These are phyloP conservation scores for Drosophila melanosoma DNA, from an alignment of 2,888 invertebrate species.

Conservation along the genomic window DNA sequence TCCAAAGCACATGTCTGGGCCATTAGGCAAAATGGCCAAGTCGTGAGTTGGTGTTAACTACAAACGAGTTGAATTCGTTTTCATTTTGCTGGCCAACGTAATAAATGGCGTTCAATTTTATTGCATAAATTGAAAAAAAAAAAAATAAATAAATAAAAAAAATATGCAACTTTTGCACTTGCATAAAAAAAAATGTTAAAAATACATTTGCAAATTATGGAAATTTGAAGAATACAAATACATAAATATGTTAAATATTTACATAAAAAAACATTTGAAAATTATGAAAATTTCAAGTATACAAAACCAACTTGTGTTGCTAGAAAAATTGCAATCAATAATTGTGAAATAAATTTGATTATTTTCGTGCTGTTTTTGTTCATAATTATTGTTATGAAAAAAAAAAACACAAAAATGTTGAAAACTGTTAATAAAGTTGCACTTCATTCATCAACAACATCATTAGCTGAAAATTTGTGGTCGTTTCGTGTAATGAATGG, in stretches of 20 bases:
- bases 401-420: not conserved
- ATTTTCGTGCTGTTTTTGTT: not conserved
- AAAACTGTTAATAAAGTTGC: slow-evolving; percentile 52
- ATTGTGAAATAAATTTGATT: slow-evolving; percentile 9
- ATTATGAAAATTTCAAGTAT: not conserved
- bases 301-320: not conserved
- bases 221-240: not conserved
- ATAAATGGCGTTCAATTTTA: slow-evolving; percentile 47
- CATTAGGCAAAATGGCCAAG: slow-evolving; percentile 71
- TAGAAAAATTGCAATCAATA: not conserved
- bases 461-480: slow-evolving; percentile 63
- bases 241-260: no score
- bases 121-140: slow-evolving; percentile 28
- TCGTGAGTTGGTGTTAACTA: slow-evolving; percentile 72
- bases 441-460: slow-evolving; percentile 55
- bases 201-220: not conserved
- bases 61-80: slow-evolving; percentile 62
- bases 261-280: not conserved
- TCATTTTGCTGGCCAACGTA: slow-evolving; percentile 58
- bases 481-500: slow-evolving; percentile 61
- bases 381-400: not conserved
- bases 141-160: not conserved
- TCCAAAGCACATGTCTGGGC: slow-evolving; percentile 59
- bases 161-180: no score
- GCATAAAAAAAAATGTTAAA: not conserved